Evolutionary conservation across 2,113 vertebrate genomes (phyloP), one percentile per base, ranked within the genome.

Genomic region (Regulus satrapa): DNA sequence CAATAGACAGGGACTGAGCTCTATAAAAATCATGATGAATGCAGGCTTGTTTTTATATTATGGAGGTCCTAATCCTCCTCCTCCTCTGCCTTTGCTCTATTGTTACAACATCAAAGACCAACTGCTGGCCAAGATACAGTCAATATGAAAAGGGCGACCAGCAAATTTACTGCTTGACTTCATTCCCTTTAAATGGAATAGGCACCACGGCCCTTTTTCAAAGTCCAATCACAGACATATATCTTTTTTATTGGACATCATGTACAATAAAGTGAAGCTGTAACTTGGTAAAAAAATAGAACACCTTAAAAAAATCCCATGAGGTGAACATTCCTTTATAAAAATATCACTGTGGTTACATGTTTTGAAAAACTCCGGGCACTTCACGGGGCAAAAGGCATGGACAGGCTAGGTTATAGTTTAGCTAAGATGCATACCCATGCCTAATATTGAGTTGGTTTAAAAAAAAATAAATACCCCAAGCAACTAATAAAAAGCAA

Each of bases 131-230:
- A 71, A 96, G 96, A 97, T 98, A 97, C 95, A 95, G 97, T 98
- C 98, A 95, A 86, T 98, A 97, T 97, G 97, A 98, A 98, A 98
- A 98, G 98, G 97, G 97, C 83, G 97, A 98, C 97, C 97, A 97
- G 96, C 97, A 98, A 97, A 98, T 98, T 98, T 98, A 98, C 97
- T 98, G 98, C 98, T 98, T 98, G 97, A 98, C 97, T 98, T 98
- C 97, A 97, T 98, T 98, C 98, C 87, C 97, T 98, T 98, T 97
- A 97, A 98, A 98, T 95, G 97, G 97, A 97, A 93, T 94, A 98
- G 97, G 97, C 97, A 97, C 96, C 96, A 2, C 81, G 94, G 95
- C 96, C 94, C 83, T 96, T 96, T 97, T 98, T 98, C 97, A 98
- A 98, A 98, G 97, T 96, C 96, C 97, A 91, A 18, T 97, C 94